Evolutionary conservation across 92 coral and sea anemone species (phyloP), one percentile per base, ranked within the genome.

Genomic region (Palythoa caribaeorum): DNA sequence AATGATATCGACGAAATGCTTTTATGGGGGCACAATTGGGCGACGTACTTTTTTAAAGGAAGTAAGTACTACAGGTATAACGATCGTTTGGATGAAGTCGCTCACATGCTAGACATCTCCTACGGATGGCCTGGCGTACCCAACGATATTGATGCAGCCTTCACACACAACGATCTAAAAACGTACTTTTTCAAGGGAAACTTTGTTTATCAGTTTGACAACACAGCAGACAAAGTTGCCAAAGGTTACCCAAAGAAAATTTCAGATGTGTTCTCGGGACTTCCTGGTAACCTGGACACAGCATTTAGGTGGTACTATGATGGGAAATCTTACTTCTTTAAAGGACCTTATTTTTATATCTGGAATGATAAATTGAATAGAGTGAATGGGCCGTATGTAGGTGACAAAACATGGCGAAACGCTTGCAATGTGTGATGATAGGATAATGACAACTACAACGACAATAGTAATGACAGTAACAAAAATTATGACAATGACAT

Each of bases 101-200:
- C 16, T 12, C 28, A 21, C 44, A 6, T 2, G 1, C 40, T 59
- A 74, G 14, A 35, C 28, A 94, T 95, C 4, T 73, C 94, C 0
- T 20, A 39, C 0, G 96, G 94, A 6, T 95, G 98, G 98, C 95
- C 88, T 10, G 96, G 96, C 1, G 60, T 94, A 8, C 96, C 96
- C 5, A 79, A 88, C 79, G 84, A 80, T 15, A 91, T 91, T 17
- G 95, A 96, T 57, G 98, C 98, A 11, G 93, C 92, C 13, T 47
- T 94, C 10, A 60, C 93, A 3, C 70, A 77, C 71, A 54, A 36
- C 12, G 13, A 77, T 36, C 0, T 2, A 1, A 37, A 66, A 5
- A 92, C 93, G 60, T 95, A 89, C 79, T 95, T 95, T 86, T 94
- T 95, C 72, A 95, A 95, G 76, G 98, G 95, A 12, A 63, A 91